phyloP scores from a whole-genome alignment of 2,888 invertebrate species.

The Alcis repandata region DNA sequence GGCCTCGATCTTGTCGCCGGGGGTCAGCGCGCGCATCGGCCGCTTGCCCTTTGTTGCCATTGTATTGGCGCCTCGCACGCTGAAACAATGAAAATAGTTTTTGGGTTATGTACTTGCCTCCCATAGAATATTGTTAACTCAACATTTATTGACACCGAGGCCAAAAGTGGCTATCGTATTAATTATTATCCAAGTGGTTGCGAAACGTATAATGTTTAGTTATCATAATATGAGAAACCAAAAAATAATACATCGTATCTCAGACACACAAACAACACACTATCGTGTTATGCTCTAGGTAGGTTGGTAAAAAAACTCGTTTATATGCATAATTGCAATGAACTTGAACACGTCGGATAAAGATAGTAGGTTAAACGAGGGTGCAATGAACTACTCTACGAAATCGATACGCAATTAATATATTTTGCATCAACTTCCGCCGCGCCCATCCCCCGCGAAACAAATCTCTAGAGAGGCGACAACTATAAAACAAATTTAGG shows the following conservation, averaged over 20 bases:
- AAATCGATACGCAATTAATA: constrained; percentile 33
- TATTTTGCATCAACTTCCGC: constrained; percentile 20
- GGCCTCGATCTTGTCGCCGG: constrained; percentile 93
- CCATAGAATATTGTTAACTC: not conserved
- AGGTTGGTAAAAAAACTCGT: not conserved
- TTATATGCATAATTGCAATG: constrained; percentile 6
- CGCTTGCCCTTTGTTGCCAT: constrained; percentile 92
- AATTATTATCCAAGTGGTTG: not conserved
- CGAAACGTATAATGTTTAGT: not conserved
- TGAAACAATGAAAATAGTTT: constrained; percentile 63
- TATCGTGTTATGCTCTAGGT: not conserved
- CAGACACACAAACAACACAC: constrained; percentile 15
- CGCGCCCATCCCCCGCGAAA: constrained; percentile 17
- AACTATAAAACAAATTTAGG: constrained; percentile 71
- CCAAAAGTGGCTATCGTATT: not conserved
- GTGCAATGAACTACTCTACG: constrained; percentile 16
- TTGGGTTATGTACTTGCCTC: not conserved
- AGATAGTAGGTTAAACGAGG: constrained; percentile 7
- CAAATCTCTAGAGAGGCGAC: constrained; percentile 17
- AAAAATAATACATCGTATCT: not conserved
- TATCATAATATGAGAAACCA: not conserved
- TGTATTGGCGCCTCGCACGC: constrained; percentile 67
- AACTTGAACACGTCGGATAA: constrained; percentile 19
- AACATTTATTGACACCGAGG: not conserved
- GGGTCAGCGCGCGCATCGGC: constrained; percentile 91